These are phyloP conservation scores for Drosophila leontia DNA, from an alignment of 1,140 invertebrate species.

Conservation along the genomic window DNA sequence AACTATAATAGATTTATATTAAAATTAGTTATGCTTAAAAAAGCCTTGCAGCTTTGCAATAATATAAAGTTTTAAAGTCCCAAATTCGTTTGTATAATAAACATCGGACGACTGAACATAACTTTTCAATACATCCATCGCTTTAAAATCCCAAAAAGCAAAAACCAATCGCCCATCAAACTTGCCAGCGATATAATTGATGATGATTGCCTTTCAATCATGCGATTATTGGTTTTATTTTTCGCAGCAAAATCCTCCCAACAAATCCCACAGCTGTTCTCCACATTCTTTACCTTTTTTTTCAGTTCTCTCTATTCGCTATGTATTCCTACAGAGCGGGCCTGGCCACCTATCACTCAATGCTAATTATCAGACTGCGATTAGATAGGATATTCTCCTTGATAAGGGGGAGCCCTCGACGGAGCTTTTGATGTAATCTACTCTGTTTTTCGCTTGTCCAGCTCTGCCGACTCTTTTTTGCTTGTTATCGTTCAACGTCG, in stretches of 20 bases:
- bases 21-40: neutral
- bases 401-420: conserved; percentile 55
- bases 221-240: conserved; percentile 3
- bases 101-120: neutral
- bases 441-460: conserved; percentile 17
- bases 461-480: conserved; percentile 1
- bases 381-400: conserved; percentile 48
- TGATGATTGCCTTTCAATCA: conserved; percentile 58
- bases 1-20: neutral
- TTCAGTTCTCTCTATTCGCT: neutral
- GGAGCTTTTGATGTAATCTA: conserved; percentile 40
- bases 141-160: conserved; percentile 1
- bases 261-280: conserved; percentile 16
- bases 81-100: neutral
- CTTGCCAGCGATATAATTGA: conserved; percentile 39
- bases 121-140: neutral
- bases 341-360: conserved; percentile 44
- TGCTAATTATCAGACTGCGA: conserved; percentile 68
- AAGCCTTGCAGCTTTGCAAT: neutral
- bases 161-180: neutral
- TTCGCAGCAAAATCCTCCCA: neutral
- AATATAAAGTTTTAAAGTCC: neutral
- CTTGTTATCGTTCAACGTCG: conserved; percentile 67
- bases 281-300: neutral
- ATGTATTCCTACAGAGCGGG: neutral